A percentile compares a stretch with the other conserved stretches of the same genome.
Conservation (phyloP, 2,888 invertebrate genomes). For the Azorinus chamasolen region DNA sequence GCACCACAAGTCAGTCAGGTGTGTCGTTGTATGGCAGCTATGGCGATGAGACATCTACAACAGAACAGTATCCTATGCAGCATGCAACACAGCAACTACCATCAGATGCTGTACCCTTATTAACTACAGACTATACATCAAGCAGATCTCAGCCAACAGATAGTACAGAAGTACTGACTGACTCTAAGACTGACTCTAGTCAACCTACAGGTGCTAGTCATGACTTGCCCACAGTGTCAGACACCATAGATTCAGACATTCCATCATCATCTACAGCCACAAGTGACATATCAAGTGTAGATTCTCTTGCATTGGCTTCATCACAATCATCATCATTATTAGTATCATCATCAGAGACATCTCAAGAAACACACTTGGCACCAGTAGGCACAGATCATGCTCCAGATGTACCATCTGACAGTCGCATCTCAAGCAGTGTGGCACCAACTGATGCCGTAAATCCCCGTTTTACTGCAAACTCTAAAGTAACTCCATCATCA, state of each 20-base stretch:
- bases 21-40: conserved; percentile 38
- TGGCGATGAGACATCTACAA: conserved; percentile 6
- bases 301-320: conserved; percentile 4
- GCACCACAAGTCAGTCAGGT: too few species aligned
- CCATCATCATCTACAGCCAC: conserved; percentile 5
- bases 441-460: background rate
- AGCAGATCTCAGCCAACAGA: background rate
- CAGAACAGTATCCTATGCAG: conserved; percentile 64
- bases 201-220: too few species aligned
- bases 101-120: conserved; percentile 33
- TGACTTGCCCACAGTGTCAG: background rate
- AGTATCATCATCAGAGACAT: background rate
- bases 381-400: background rate
- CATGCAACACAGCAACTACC: conserved; percentile 60
- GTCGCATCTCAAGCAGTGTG: conserved; percentile 17
- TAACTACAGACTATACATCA: conserved; percentile 42
- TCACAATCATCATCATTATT: conserved; percentile 23
- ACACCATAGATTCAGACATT: background rate
- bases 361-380: background rate
- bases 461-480: background rate
- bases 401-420: conserved; percentile 9
- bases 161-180: too few species aligned
- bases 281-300: background rate
- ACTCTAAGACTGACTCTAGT: too few species aligned
- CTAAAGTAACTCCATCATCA: conserved; percentile 11